Percentiles rank a stretch among this genome's conserved stretches.
Evolutionary conservation across 2,888 invertebrate species (phyloP).

Genomic region (Clistopyga incitator): DNA sequence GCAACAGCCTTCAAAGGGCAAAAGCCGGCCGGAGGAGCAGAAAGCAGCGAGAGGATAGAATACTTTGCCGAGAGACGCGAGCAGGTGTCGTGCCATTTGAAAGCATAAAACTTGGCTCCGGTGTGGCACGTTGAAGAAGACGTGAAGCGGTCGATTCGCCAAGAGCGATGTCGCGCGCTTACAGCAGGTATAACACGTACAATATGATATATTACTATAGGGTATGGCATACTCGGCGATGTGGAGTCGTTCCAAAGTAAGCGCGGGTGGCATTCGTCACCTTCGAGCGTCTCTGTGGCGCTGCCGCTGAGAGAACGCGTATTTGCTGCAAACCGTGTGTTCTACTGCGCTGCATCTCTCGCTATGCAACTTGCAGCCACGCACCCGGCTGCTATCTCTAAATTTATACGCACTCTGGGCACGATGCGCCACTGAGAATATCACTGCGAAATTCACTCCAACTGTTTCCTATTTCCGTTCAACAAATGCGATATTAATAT

Average conservation of each 20-base stretch:
- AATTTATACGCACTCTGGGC: constrained; percentile 65
- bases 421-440: constrained; percentile 38
- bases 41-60: not conserved
- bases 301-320: constrained; percentile 24
- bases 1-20: constrained; percentile 24
- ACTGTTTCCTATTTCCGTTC: not conserved
- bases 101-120: constrained; percentile 18
- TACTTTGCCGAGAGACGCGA: not conserved
- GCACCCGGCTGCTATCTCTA: constrained; percentile 54
- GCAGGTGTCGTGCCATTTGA: constrained; percentile 30
- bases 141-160: constrained; percentile 21
- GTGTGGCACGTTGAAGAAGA: constrained; percentile 3
- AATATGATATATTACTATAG: constrained; percentile 18
- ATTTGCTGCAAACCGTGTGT: constrained; percentile 26
- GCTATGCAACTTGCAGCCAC: not conserved
- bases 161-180: constrained; percentile 24
- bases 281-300: constrained; percentile 62
- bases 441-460: not conserved
- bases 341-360: constrained; percentile 28
- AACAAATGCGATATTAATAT: not conserved
- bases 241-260: constrained; percentile 70
- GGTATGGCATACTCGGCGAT: not conserved
- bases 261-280: constrained; percentile 68
- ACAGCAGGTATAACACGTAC: constrained; percentile 2
- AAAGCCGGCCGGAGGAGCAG: not conserved